A percentile compares a stretch with the other conserved stretches of the same genome.
Conservation (phyloP, 1,140 invertebrate species). For the Contarinia nasturtii region DNA sequence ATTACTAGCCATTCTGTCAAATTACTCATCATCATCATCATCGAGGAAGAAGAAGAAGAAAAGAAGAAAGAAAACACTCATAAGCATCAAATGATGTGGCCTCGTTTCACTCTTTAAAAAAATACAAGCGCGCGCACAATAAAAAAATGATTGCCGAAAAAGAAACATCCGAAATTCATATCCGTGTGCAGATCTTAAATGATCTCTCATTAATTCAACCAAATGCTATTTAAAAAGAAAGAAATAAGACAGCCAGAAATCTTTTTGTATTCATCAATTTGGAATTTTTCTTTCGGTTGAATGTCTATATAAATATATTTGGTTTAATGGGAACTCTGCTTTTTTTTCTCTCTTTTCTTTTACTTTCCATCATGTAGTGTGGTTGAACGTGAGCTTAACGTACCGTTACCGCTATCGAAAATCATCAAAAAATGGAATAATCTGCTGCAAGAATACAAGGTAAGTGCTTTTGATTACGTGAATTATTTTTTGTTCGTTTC, state of each 20-base stretch:
- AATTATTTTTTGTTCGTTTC: too few species aligned
- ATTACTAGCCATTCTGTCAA: too few species aligned
- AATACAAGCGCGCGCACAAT: too few species aligned
- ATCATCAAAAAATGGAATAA: slow-evolving; percentile 26
- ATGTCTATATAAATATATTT: neutral
- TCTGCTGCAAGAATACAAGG: slow-evolving; percentile 24
- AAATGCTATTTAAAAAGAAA: neutral
- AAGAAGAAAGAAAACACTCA: too few species aligned
- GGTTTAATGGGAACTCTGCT: neutral
- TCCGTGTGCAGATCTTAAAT: neutral
- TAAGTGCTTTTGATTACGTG: slow-evolving; percentile 3
- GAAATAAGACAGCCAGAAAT: neutral
- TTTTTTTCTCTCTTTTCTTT: slow-evolving; percentile 1
- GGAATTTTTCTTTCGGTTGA: neutral
- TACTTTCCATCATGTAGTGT: slow-evolving; percentile 10
- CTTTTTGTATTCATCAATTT: too few species aligned
- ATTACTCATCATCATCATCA: too few species aligned
- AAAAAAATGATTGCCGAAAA: too few species aligned
- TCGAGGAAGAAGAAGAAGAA: too few species aligned
- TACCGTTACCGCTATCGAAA: slow-evolving; percentile 23
- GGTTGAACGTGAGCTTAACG: slow-evolving; percentile 22
- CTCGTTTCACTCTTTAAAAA: too few species aligned
- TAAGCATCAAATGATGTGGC: too few species aligned
- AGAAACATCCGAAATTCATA: too few species aligned
- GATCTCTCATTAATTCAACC: neutral